These are phyloP conservation scores for Caradrina kadenii DNA, from an alignment of 2,888 invertebrate species.

Conservation along the genomic window DNA sequence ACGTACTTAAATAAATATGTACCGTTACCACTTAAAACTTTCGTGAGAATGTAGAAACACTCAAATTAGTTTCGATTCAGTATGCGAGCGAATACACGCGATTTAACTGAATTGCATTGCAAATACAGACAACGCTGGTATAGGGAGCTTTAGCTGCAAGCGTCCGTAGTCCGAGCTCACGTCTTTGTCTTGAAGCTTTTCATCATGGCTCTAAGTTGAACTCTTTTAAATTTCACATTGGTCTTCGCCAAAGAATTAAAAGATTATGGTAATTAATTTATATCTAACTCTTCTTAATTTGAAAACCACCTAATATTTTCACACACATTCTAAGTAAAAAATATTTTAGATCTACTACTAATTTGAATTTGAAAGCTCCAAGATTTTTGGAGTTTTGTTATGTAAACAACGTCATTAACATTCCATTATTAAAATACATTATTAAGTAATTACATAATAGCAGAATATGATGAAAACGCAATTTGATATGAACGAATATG, in stretches of 20 bases:
- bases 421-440: neutral
- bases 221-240: neutral
- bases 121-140: conserved; percentile 56
- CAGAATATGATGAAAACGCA: neutral
- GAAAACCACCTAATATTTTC: no score
- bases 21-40: conserved; percentile 75
- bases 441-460: neutral
- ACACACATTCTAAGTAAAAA: no score
- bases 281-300: neutral
- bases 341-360: no score
- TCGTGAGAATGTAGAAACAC: conserved; percentile 73
- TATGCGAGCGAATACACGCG: conserved; percentile 63
- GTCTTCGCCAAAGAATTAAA: neutral
- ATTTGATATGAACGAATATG: neutral
- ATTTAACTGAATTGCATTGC: conserved; percentile 66
- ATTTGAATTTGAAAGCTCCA: no score
- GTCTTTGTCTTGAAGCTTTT: conserved; percentile 4
- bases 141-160: conserved; percentile 47
- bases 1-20: conserved; percentile 68
- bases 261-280: neutral
- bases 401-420: neutral
- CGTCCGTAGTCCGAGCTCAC: conserved; percentile 6
- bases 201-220: neutral
- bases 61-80: conserved; percentile 66
- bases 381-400: no score